Evolutionary conservation across 2,888 invertebrate species (phyloP).

Genomic region (Ormyrus thymus): DNA sequence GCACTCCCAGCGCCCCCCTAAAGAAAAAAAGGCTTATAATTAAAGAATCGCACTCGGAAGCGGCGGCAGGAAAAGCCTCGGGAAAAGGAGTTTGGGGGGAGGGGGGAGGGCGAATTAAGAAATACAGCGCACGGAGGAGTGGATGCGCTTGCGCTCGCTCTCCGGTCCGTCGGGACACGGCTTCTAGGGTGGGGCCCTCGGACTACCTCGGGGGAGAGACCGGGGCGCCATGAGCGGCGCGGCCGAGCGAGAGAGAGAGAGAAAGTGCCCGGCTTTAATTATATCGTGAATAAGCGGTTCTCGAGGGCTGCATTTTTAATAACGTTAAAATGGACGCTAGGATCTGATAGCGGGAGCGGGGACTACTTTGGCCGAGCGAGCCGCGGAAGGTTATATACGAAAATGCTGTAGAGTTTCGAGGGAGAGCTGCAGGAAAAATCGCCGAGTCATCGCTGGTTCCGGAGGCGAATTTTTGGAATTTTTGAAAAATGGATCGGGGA

Average conservation of each 20-base stretch:
- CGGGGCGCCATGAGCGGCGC: conserved; percentile 4
- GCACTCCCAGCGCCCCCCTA: no score
- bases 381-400: no score
- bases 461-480: no score
- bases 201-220: conserved; percentile 2
- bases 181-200: conserved; percentile 53
- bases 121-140: not conserved
- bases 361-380: no score
- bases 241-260: no score
- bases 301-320: no score
- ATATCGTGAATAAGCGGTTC: not conserved
- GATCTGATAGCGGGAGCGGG: no score
- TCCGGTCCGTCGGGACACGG: conserved; percentile 29
- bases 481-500: no score
- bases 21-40: not conserved
- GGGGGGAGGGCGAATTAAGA: conserved; percentile 5
- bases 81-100: not conserved
- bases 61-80: not conserved
- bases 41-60: conserved; percentile 28
- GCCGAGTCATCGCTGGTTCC: no score
- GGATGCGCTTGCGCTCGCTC: conserved; percentile 26
- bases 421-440: no score
- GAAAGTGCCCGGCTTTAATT: not conserved
- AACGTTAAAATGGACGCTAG: no score
- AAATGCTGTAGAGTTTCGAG: no score